Percentiles rank a stretch among this genome's conserved stretches.
Conservation (phyloP, 2,113 vertebrate genomes). For the Gallinago undulata region DNA sequence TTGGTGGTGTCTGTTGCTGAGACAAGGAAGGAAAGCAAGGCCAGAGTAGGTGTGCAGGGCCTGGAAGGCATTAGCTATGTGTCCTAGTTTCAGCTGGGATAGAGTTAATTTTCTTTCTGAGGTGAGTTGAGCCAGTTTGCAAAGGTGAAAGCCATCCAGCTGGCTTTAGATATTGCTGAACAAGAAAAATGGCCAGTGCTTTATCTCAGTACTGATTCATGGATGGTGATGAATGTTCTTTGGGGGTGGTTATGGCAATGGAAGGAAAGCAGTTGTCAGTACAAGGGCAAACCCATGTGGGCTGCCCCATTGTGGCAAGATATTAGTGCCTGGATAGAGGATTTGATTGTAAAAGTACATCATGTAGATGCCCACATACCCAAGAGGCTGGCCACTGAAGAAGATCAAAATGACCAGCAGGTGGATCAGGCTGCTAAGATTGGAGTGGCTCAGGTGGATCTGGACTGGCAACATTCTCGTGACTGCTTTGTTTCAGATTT, state of each 20-base stretch:
- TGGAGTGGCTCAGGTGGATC: background rate
- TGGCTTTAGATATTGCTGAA: background rate
- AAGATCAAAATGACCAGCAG: background rate
- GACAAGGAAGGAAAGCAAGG: background rate
- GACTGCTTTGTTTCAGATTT: background rate
- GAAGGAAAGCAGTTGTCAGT: background rate
- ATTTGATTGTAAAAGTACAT: background rate
- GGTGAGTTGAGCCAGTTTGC: background rate
- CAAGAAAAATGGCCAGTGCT: background rate
- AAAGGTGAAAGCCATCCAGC: background rate
- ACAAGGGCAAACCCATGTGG: background rate
- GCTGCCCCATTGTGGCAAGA: background rate
- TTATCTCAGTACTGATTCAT: background rate
- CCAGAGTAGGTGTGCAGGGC: background rate
- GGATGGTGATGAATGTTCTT: background rate
- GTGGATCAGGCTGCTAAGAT: background rate
- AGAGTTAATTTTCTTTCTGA: background rate
- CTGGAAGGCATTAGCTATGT: background rate
- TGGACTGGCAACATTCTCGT: background rate
- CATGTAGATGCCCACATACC: background rate
- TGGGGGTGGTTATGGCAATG: background rate
- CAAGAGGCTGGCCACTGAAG: background rate
- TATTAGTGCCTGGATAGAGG: background rate
- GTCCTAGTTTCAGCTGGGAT: background rate
- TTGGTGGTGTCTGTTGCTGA: background rate